Evolutionary conservation across 2,888 invertebrate genomes (phyloP).

Genomic region (Plagiodera versicolora): DNA sequence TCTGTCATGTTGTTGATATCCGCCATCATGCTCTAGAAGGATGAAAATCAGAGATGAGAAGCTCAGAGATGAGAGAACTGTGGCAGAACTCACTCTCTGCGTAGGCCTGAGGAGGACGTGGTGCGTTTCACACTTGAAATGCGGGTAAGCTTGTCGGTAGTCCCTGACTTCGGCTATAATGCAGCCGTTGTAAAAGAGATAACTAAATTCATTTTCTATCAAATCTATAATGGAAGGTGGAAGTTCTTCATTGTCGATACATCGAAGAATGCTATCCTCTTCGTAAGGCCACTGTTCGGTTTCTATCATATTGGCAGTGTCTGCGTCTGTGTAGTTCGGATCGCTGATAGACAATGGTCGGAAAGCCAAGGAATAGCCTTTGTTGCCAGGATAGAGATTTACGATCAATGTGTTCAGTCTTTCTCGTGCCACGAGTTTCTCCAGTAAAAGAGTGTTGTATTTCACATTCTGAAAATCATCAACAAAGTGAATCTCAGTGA

Average conservation of each 20-base stretch:
- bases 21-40: conserved; percentile 47
- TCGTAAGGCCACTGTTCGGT: conserved; percentile 85
- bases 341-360: conserved; percentile 48
- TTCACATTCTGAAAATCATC: conserved; percentile 60
- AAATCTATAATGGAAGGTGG: conserved; percentile 85
- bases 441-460: conserved; percentile 73
- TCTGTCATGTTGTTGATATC: conserved; percentile 50
- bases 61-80: too few relatives aligned
- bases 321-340: conserved; percentile 53
- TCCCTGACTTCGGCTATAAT: conserved; percentile 90
- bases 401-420: conserved; percentile 86
- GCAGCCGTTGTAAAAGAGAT: conserved; percentile 89
- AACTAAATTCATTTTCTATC: conserved; percentile 79
- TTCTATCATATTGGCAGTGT: conserved; percentile 67
- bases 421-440: conserved; percentile 82
- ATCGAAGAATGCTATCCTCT: conserved; percentile 83
- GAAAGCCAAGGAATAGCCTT: conserved; percentile 74
- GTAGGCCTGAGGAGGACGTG: conserved; percentile 87
- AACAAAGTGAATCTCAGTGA: too few relatives aligned
- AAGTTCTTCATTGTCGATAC: conserved; percentile 72
- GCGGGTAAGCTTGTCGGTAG: conserved; percentile 79
- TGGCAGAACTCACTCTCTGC: conserved; percentile 70
- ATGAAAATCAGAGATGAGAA: background rate
- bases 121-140: conserved; percentile 78
- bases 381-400: conserved; percentile 89